A percentile compares a stretch with the other conserved stretches of the same genome.
These are phyloP conservation scores for Gallinago solitaria DNA, from an alignment of 2,797 vertebrate genomes.

Conservation along the genomic window DNA sequence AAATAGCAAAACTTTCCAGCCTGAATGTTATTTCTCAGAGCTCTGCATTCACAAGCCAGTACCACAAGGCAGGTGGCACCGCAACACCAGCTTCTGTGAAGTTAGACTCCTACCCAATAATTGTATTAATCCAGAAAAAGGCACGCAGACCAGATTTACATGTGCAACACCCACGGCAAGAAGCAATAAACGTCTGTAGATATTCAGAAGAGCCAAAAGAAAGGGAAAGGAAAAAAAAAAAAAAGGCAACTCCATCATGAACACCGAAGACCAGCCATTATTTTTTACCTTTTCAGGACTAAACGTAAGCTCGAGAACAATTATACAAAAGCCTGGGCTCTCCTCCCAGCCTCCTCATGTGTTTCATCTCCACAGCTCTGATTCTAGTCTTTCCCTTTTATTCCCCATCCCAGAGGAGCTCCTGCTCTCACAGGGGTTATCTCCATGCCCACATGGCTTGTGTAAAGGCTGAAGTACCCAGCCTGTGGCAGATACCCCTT, in stretches of 20 bases:
- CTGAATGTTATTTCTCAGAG: neutral
- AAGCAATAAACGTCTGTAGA: neutral
- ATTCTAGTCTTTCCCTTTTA: neutral
- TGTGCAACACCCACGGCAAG: neutral
- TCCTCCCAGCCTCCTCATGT: neutral
- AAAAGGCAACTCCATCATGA: neutral
- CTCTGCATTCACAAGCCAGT: neutral
- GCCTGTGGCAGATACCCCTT: neutral
- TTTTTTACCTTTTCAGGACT: neutral
- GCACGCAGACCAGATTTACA: accelerated
- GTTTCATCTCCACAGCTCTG: neutral
- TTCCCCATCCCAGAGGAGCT: neutral
- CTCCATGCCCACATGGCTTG: neutral
- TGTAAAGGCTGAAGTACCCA: neutral
- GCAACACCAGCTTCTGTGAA: neutral
- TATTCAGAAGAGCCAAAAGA: neutral
- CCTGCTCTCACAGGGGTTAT: neutral
- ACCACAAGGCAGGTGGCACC: accelerated
- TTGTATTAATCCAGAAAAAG: neutral
- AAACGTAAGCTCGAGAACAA: neutral
- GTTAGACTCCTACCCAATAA: neutral
- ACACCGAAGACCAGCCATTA: neutral
- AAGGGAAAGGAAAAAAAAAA: too few species aligned
- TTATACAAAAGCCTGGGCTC: neutral
- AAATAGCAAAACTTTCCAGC: neutral